These are phyloP conservation scores for Meteorus colon DNA, from an alignment of 2,888 invertebrate species.

Conservation along the genomic window DNA sequence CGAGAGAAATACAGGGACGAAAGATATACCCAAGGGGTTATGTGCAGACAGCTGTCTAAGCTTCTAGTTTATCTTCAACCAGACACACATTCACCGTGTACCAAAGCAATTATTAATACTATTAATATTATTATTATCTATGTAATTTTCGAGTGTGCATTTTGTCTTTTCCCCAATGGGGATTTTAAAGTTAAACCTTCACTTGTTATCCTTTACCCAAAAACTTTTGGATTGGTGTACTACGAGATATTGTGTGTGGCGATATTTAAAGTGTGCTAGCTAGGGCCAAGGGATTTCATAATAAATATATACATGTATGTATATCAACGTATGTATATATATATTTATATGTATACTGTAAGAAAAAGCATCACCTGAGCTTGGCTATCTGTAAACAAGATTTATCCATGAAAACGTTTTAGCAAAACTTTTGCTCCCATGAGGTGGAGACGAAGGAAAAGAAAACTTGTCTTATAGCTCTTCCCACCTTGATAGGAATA, in stretches of 20 bases:
- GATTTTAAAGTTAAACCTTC: constrained; percentile 11
- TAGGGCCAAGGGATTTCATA: constrained; percentile 6
- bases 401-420: constrained; percentile 68
- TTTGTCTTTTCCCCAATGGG: constrained; percentile 2
- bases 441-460: constrained; percentile 49
- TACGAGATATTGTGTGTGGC: not conserved
- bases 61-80: constrained; percentile 26
- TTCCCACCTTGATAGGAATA: constrained; percentile 61
- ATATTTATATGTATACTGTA: constrained; percentile 37
- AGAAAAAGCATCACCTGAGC: constrained; percentile 63
- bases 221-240: constrained; percentile 8
- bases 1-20: constrained; percentile 15
- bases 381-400: constrained; percentile 69
- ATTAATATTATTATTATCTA: constrained; percentile 34
- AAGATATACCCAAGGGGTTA: constrained; percentile 35
- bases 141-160: not conserved
- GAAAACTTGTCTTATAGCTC: constrained; percentile 26
- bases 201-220: constrained; percentile 21
- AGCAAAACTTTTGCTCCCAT: constrained; percentile 67
- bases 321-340: not conserved
- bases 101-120: constrained; percentile 37
- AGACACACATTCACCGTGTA: constrained; percentile 31
- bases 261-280: constrained; percentile 18
- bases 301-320: constrained; percentile 8
- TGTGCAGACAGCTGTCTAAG: constrained; percentile 48